phyloP scores from a whole-genome alignment of 2,113 vertebrate species.

The Irena cyanogastra region DNA sequence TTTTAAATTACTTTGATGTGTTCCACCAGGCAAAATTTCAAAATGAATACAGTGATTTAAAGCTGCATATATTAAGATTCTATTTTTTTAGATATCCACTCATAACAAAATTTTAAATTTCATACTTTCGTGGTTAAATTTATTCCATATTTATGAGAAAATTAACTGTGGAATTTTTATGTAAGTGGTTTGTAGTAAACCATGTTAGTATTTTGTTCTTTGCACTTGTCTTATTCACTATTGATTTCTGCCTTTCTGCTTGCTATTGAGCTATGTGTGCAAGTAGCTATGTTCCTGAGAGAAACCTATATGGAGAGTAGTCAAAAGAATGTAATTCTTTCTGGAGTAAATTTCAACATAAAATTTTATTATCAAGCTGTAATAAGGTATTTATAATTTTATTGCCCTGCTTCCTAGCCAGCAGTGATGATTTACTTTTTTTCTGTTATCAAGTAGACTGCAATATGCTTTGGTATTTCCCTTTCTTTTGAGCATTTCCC shows the following conservation, averaged over 20 bases:
- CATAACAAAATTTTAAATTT: background rate
- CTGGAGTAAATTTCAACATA: background rate
- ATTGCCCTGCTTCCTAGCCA: background rate
- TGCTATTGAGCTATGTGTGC: background rate
- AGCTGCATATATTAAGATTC: background rate
- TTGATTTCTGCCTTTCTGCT: background rate
- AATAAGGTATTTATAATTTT: background rate
- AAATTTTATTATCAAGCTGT: background rate
- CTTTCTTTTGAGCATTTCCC: conserved; percentile 17
- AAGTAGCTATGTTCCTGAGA: background rate
- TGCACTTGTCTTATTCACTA: background rate
- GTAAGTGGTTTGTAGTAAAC: background rate
- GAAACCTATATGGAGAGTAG: background rate
- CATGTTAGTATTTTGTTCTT: background rate
- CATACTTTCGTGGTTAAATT: background rate
- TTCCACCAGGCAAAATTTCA: conserved; percentile 11
- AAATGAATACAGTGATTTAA: background rate
- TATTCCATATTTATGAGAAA: background rate
- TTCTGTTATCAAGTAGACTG: conserved; percentile 3
- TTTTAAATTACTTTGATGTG: conserved; percentile 7
- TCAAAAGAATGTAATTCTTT: background rate
- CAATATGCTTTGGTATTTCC: conserved; percentile 53
- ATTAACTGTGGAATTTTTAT: background rate
- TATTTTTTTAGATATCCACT: background rate
- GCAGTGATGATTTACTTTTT: background rate